Base-by-base conservation (phyloP, 2,888 invertebrate species). In the Tenthredo mesomela region DNA sequence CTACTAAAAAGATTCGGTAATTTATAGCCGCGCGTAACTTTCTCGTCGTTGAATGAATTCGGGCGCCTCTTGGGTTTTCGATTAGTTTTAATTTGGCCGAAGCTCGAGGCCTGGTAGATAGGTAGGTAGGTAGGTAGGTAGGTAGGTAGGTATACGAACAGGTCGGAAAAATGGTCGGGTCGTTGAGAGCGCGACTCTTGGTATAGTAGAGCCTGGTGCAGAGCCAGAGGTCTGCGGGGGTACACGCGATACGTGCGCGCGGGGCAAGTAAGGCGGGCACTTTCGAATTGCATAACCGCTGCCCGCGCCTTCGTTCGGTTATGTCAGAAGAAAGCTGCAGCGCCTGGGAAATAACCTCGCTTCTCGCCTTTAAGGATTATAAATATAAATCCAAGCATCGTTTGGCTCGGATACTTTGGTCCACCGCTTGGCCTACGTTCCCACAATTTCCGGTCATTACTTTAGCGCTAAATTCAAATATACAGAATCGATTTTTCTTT, bases 321-420 rank as follows among this genome's bases (percentile, higher is more conserved):
- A 93, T 93, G 92, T 93, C 93, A 93, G 93, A 93, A 93, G 93
- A 92, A 93, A 93, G 93, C 92, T 92, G 91, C 90, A 89, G 91
- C 88, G 90, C 90, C 91, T 91, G 91, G 90, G 91, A 91, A 91
- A 91, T 90, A 82, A 82, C 82, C 82, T 82, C 82, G 82, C 47
- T 82, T 82, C 82, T 82, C 82, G 82, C 82, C 82, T 82, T 80
- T 82, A 82, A 82, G 82, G 82, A 82, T 82, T 82, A 82, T 82
- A 82, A 82, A 70, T 82, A 82, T 82, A 82, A 82, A 82, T 67
- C 67, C 82, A 82, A 65, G 50, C 82, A 25, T 82, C 82, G 80
- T 61, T 65, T 25, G 82, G 47, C 47, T 70, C 67, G n/a, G 37
- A 61, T 67, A 29, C 80, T 21, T 25, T 21, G 47, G 77, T 77